Base-by-base conservation (phyloP, 2,797 vertebrate genomes). In the Gastrophryne carolinensis region DNA sequence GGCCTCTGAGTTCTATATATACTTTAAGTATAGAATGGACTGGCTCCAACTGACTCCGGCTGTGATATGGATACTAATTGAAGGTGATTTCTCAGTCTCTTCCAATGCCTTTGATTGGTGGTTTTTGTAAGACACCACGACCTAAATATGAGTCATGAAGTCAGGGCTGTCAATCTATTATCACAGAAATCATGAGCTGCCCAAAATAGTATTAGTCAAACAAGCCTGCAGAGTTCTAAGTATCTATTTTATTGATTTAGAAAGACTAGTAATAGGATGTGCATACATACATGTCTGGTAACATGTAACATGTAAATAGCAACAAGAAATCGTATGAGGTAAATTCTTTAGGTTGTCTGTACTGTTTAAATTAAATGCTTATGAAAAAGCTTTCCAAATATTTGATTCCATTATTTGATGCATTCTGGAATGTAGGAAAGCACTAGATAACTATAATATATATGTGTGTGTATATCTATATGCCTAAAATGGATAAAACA, bases 171-270 rank as follows among this genome's bases (percentile, higher is more conserved):
- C 58, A 63, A 54, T 64, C 49, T 64, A 71, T 41, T 63, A 53
- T 54, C 71, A 63, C 26, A 34, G 12, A 73, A 54, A 64, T 54
- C 50, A 53, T 19, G 17, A 63, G 17, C 26, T 53, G 32, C 49
- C 49, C 32, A 73, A 73, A 64, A 64, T 73, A 73, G 71, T 56
- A 4, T 17, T 41, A 70, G 67, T 50, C 60, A 71, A 71, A 61
- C 68, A 60, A 34, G 19, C 29, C 39, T 49, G 29, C 39, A 24
- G 27, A n/a, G 10, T 50, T 15, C n/a, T 49, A 4, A 9, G 29
- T 12, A 21, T 58, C 26, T 9, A 41, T 44, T 57, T 32, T 58
- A 60, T 32, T 50, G 29, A 44, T 58, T 23, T 61, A 21, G 26
- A 35, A 23, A 35, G 29, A 60, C 57, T 3, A 29, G 44, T 47